phyloP scores from a whole-genome alignment of 2,888 invertebrate genomes.

The Zaprionus lineosus region DNA sequence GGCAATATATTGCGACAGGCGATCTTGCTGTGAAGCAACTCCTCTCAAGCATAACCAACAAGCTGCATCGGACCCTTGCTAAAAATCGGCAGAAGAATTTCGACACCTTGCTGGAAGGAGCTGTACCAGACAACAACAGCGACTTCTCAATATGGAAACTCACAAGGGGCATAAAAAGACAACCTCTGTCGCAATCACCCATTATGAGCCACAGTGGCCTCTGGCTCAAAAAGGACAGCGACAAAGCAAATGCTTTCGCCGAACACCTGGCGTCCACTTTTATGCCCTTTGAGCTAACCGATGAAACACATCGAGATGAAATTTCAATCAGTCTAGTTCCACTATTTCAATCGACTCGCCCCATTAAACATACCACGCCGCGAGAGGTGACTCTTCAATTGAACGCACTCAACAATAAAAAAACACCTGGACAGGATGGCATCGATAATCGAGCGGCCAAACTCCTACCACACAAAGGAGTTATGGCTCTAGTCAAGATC shows the following conservation, averaged over 20 bases:
- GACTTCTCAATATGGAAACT: background rate
- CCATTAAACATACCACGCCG: no score
- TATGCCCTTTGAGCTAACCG: background rate
- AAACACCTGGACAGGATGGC: background rate
- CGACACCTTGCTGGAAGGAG: background rate
- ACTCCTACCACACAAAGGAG: background rate
- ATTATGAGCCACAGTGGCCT: no score
- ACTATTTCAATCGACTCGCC: no score
- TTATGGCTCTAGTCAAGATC: background rate
- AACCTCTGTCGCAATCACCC: background rate
- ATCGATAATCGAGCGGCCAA: no score
- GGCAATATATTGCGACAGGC: background rate
- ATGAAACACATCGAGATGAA: background rate
- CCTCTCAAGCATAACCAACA: background rate
- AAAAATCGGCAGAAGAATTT: background rate
- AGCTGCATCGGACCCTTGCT: background rate
- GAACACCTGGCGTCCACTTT: no score
- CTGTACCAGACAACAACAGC: background rate
- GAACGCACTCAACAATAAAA: no score
- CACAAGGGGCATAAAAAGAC: background rate
- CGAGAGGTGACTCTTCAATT: no score
- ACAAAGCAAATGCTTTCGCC: no score
- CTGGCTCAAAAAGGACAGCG: no score
- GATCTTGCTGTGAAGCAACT: background rate
- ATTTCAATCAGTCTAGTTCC: no score